Base-by-base conservation (phyloP, 2,113 vertebrate genomes). In the Potamarius usumacintae region DNA sequence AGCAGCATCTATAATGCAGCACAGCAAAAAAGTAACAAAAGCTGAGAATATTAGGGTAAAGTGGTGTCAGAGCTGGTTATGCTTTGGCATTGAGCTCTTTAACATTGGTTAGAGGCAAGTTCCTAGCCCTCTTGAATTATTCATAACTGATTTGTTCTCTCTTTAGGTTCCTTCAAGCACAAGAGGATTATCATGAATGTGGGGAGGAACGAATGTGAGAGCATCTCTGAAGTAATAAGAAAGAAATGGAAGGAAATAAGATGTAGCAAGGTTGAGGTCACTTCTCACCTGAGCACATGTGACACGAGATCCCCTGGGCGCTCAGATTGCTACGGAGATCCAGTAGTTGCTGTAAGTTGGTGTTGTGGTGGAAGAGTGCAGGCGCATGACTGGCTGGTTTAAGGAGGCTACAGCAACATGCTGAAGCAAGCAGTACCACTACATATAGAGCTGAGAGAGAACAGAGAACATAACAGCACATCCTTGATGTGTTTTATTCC, bases 251-350 rank as follows among this genome's bases (percentile, higher is more conserved):
- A 50, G 82, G 48, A 69, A 58, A 82, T n/a, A 4, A 27, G 50
- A 27, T 79, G 11, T 48, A 48, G 57, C 53, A 14, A 14, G 8
- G 34, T 25, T 17, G 25, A 1, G 18, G 25, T 22, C 8, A 7
- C n/a, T 2, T 60, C 71, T 27, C 91, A 99, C 98, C 98, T 92
- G 98, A 99, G 92, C 98, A 99, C 93, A 96, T 98, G 89, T 97
- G 95, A 88, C 98, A 99, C 89, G 98, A 97, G 92, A 99, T 97
- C 77, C 97, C 98, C 90, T 99, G 97, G 0, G 97, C 97, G 1
- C 98, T 99, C 88, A 99, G 95, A 95, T 99, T 99, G 94, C 97
- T 97, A 88, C 98, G 97, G 82, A 99, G 96, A 89, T 97, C 97
- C 87, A 99, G 94, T 7, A 99, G 95, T 87, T 96, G 96, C 95